Base-by-base conservation (phyloP, 2,113 vertebrate genomes). In the Pseudorasbora parva region DNA sequence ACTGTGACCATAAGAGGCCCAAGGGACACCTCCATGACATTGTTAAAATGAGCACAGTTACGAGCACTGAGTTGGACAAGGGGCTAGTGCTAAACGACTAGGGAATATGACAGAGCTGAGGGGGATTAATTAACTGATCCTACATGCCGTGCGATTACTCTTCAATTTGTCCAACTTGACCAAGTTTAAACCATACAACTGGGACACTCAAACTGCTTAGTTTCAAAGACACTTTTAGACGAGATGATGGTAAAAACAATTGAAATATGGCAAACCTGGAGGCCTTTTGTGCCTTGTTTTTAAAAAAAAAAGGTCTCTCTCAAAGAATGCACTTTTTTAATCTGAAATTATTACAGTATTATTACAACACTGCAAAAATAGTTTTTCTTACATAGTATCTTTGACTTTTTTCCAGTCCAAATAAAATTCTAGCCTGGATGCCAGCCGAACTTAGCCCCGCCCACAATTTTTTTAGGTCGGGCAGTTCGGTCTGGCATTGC, bases 11-110 rank as follows among this genome's bases (percentile, higher is more conserved):
- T 21, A 74, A 30, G 56, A 75, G 57, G 43, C 30, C 33, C 6
- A 78, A 41, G 62, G 62, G 49, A 78, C 6, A n/a, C 45, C 62
- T 83, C 49, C 25, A 41, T 3, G 82, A 68, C 71, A 30, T 27
- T 37, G 43, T 64, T 51, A 8, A 76, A 76, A 66, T 4, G 10
- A 77, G 59, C 72, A 68, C n/a, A 76, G 8, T 45, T 66, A 54
- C 23, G 25, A 64, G 45, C 27, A 25, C 10, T 1, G 27, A 23
- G 56, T 41, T 54, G 60, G 47, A 68, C 7, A 54, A 33, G 21
- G 33, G 74, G 33, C 51, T 37, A 83, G 60, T 25, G 82, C n/a
- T 54, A 57, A 41, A 77, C 2, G n/a, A 66, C 23, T 68, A 64
- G 37, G 60, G 30, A 43, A 33, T 51, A 77, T 43, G 27, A 68